Percentiles rank a stretch among this genome's conserved stretches.
These are phyloP conservation scores for Megamerina dolium DNA, from an alignment of 2,888 invertebrate species.

Conservation along the genomic window DNA sequence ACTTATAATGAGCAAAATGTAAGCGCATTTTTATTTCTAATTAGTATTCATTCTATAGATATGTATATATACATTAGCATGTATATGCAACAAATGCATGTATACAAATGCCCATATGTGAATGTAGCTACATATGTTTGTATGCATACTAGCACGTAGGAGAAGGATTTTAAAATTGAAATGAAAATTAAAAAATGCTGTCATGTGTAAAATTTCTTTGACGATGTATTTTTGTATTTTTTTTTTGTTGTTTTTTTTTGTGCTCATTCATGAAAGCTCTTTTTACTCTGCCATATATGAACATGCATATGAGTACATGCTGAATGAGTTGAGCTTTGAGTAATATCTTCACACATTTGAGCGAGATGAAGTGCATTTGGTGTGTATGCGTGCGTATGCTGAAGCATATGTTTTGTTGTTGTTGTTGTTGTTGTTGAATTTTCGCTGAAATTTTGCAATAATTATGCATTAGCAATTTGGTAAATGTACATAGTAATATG, in stretches of 20 bases:
- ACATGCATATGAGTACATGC: constrained; percentile 27
- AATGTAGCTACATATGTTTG: constrained; percentile 13
- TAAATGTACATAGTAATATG: no score
- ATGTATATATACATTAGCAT: neutral
- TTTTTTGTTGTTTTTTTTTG: neutral
- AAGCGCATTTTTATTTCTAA: constrained; percentile 34
- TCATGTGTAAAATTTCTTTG: constrained; percentile 24
- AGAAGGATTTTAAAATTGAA: constrained; percentile 26
- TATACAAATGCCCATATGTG: constrained; percentile 1
- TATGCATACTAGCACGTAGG: neutral
- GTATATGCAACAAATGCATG: no score
- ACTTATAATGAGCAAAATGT: neutral
- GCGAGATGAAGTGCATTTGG: neutral
- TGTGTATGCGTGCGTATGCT: neutral
- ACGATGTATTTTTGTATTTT: neutral
- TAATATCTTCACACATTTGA: neutral
- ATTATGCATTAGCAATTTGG: no score
- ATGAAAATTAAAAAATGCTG: constrained; percentile 31
- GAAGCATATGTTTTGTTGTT: no score
- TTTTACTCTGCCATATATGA: constrained; percentile 36
- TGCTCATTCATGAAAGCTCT: constrained; percentile 21
- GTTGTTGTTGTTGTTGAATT: no score
- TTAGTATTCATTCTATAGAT: constrained; percentile 1
- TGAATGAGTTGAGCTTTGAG: constrained; percentile 6
- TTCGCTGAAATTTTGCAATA: no score